Evolutionary conservation across 1,140 invertebrate species (phyloP).

Genomic region (Drosophila repleta): DNA sequence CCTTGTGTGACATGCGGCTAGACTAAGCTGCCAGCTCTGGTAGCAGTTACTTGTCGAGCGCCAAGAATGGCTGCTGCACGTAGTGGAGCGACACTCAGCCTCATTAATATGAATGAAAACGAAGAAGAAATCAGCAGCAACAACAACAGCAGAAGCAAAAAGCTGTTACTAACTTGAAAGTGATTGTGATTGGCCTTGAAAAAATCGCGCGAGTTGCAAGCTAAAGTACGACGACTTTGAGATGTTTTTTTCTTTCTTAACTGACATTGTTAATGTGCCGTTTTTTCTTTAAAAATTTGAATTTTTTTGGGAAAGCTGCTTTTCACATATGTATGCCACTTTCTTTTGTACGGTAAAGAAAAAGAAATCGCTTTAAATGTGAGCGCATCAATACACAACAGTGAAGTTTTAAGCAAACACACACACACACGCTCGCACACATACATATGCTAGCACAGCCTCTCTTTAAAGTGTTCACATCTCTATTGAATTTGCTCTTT

Average conservation of each 20-base stretch:
- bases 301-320: slow-evolving; percentile 37
- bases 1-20: background rate
- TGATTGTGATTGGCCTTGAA: slow-evolving; percentile 46
- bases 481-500: slow-evolving; percentile 21
- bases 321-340: slow-evolving; percentile 23
- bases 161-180: slow-evolving; percentile 16
- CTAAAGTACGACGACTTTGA: slow-evolving; percentile 3
- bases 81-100: slow-evolving; percentile 3
- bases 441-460: background rate
- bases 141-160: slow-evolving; percentile 22
- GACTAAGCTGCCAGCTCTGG: slow-evolving; percentile 21
- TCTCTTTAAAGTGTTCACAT: background rate
- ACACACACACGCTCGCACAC: background rate
- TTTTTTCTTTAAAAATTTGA: slow-evolving; percentile 1
- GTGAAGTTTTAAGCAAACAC: slow-evolving; percentile 4
- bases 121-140: slow-evolving; percentile 42
- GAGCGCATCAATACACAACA: slow-evolving; percentile 27
- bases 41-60: slow-evolving; percentile 11
- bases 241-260: slow-evolving; percentile 4
- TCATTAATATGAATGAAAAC: slow-evolving; percentile 73
- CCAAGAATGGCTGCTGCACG: slow-evolving; percentile 15
- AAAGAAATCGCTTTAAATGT: slow-evolving; percentile 37
- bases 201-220: slow-evolving; percentile 14
- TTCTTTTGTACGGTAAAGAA: slow-evolving; percentile 30
- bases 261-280: slow-evolving; percentile 1